phyloP scores from a whole-genome alignment of 2,888 invertebrate genomes.

The Scaptodrosophila latifasciaeformis region DNA sequence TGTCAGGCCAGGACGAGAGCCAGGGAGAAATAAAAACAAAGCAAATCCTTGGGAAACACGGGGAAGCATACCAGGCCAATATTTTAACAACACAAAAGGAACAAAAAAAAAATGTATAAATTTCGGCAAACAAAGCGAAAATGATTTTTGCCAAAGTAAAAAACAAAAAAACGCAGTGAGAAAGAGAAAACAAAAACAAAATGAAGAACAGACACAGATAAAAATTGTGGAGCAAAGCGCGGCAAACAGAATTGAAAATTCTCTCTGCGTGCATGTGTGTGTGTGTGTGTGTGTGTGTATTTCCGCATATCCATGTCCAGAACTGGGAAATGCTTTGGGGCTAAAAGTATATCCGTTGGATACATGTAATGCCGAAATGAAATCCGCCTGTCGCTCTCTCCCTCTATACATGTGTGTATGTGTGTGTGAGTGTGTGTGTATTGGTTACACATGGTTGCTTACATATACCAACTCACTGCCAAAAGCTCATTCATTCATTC shows the following conservation, averaged over 20 bases:
- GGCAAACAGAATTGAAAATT: slow-evolving; percentile 69
- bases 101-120: slow-evolving; percentile 27
- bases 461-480: slow-evolving; percentile 11
- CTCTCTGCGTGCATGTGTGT: slow-evolving; percentile 26
- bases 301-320: slow-evolving; percentile 56
- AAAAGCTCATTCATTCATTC: slow-evolving; percentile 45
- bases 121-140: slow-evolving; percentile 64
- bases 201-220: slow-evolving; percentile 21
- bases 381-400: slow-evolving; percentile 63
- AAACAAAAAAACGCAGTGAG: neutral
- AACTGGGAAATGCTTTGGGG: slow-evolving; percentile 44
- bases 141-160: slow-evolving; percentile 44
- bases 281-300: slow-evolving; percentile 23
- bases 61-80: slow-evolving; percentile 36
- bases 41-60: slow-evolving; percentile 22
- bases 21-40: slow-evolving; percentile 3
- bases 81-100: slow-evolving; percentile 41
- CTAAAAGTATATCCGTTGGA: slow-evolving; percentile 66
- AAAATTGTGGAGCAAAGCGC: slow-evolving; percentile 33
- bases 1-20: slow-evolving; percentile 4
- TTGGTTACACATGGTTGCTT: slow-evolving; percentile 1
- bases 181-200: slow-evolving; percentile 17
- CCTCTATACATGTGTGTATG: slow-evolving; percentile 11
- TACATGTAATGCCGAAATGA: slow-evolving; percentile 71
- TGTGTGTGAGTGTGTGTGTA: slow-evolving; percentile 7